Base-by-base conservation (phyloP, 2,113 vertebrate genomes). In the Hemicordylus capensis region DNA sequence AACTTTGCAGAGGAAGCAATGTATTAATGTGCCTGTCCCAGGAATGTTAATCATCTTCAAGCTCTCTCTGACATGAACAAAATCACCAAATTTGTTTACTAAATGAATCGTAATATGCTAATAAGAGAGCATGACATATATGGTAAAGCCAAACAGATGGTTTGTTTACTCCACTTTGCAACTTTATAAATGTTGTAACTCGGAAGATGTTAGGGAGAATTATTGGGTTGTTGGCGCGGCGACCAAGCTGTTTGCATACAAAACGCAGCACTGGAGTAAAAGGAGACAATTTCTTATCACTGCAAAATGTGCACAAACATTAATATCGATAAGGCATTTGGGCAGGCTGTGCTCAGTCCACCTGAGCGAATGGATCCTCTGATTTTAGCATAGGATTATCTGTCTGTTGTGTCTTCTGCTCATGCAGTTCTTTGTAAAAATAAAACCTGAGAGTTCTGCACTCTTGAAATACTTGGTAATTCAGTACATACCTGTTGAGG, bases 1-100 rank as follows among this genome's bases (percentile, higher is more conserved):
- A 97, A 97, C 96, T 97, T 97, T 97, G 97, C 97, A 97, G 96
- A 98, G 97, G 97, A 98, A 97, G 96, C 89, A 96, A 97, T 95
- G 96, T 94, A 97, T 97, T 97, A 97, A 97, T 96, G 96, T 93
- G 95, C 92, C 94, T 95, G 95, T 97, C 97, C 97, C 97, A 95
- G 95, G 94, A 97, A 97, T 96, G 96, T 98, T 99, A 98, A 99
- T 99, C 98, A 98, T 98, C 97, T 97, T 98, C 97, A 97, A 95
- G 96, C 95, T 97, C 92, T 92, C 91, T 95, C 95, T 95, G 95
- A 98, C 97, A 96, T 96, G 96, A 97, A 97, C 95, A 92, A 97
- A 96, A 97, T 97, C 96, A 97, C 95, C 96, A 94, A 97, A 96
- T 96, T 96, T 96, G 96, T 97, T 96, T 96, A 96, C 96, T 96